These are phyloP conservation scores for Epistrophella euchroma DNA, from an alignment of 2,888 invertebrate species.

Conservation along the genomic window DNA sequence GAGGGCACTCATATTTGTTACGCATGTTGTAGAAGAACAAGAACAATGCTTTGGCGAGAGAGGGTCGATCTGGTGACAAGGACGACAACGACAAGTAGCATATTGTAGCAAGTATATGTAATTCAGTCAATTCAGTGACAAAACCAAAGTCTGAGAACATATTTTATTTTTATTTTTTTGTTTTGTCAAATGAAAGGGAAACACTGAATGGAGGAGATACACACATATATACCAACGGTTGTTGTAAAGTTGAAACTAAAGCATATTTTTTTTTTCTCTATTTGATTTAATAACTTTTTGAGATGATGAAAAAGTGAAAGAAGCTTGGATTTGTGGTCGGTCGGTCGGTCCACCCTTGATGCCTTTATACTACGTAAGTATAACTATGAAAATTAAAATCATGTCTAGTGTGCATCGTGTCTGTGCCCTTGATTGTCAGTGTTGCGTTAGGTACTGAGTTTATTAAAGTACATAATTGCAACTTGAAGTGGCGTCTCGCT, in stretches of 20 bases:
- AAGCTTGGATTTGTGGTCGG: slow-evolving; percentile 5
- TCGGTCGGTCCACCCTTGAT: slow-evolving; percentile 22
- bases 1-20: slow-evolving; percentile 72
- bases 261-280: not conserved
- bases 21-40: slow-evolving; percentile 42
- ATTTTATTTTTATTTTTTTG: not conserved
- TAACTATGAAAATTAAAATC: not conserved
- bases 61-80: slow-evolving; percentile 65
- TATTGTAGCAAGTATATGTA: slow-evolving; percentile 49
- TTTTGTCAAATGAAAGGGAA: slow-evolving; percentile 6
- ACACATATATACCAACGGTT: not conserved
- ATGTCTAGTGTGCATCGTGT: slow-evolving; percentile 28
- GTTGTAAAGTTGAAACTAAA: not conserved
- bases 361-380: not conserved
- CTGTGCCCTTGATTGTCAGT: slow-evolving; percentile 31
- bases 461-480: slow-evolving; percentile 50
- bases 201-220: not conserved
- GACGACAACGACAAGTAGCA: slow-evolving; percentile 74
- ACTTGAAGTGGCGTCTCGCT: slow-evolving; percentile 48
- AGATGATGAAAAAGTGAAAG: not conserved
- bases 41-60: slow-evolving; percentile 43
- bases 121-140: slow-evolving; percentile 50
- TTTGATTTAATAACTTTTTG: slow-evolving; percentile 13
- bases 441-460: not conserved
- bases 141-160: slow-evolving; percentile 40